Evolutionary conservation across 2,113 vertebrate species (phyloP), one percentile per base, ranked within the genome.

Genomic region (Acinonyx jubatus): DNA sequence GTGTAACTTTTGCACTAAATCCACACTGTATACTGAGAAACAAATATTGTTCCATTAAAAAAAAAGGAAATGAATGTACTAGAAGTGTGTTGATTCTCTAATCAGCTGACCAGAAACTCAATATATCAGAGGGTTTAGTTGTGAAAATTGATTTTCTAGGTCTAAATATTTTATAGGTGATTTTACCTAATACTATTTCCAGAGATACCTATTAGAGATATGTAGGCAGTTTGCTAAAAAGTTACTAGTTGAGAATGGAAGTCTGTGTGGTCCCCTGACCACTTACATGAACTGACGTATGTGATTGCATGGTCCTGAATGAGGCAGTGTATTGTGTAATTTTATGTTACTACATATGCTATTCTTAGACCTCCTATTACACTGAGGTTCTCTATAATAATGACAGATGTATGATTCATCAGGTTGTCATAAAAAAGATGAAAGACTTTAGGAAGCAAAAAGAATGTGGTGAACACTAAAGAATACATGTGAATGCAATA

Each of bases 351-450:
- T 90, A 1, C 69, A 91, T 66, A 89, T 95, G 86, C 48, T 88
- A 92, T 85, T 89, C 36, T 68, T 83, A 97, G 98, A 96, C 74
- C 78, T 89, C 81, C 92, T 48, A 23, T 96, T 91, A 97, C 31
- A 23, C 41, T 81, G 61, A 68, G 61, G 15, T 84, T 94, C 96
- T 97, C 76, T 97, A 79, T 94, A 85, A 92, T 98, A 98, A 98
- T 97, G 95, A 94, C 90, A 98, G 96, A 84, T 55, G 18, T 33
- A n/a, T 79, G 50, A 48, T 74, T 95, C 83, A 93, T 86, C 68
- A 94, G 92, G 66, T 78, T 66, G 66, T 92, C 78, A 92, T 94
- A 69, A 23, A 84, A 78, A 86, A 95, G 82, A 89, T 86, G 66
- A 95, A 97, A 61, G 18, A 82, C 33, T 89, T 89, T 71, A 65